A percentile compares a stretch with the other conserved stretches of the same genome.
Evolutionary conservation across 2,888 invertebrate genomes (phyloP).

Genomic region (Tholera decimalis): DNA sequence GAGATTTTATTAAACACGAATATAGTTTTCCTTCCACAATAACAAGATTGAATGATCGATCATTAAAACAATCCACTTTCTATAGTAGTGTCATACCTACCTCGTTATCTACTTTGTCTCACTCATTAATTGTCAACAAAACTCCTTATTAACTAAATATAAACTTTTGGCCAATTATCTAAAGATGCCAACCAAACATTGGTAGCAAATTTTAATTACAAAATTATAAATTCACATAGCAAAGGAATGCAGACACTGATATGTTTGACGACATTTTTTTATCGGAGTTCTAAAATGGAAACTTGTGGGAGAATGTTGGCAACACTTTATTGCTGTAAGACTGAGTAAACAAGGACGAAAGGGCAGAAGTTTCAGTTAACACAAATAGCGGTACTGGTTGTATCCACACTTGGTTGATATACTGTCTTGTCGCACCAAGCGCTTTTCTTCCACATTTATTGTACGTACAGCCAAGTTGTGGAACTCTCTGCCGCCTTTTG

Average conservation of each 20-base stretch:
- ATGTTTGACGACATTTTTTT: constrained; percentile 34
- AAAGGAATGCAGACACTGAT: constrained; percentile 28
- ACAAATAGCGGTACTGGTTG: too few species aligned
- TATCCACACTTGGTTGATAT: too few species aligned
- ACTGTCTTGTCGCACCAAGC: too few species aligned
- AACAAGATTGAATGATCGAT: not conserved
- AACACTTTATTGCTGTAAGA: constrained; percentile 45
- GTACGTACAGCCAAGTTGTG: too few species aligned
- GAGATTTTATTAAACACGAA: too few species aligned
- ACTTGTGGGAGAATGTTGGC: constrained; percentile 46
- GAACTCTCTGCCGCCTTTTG: too few species aligned
- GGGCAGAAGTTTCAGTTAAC: constrained; percentile 5
- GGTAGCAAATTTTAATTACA: constrained; percentile 35
- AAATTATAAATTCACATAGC: constrained; percentile 51
- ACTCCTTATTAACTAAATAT: not conserved
- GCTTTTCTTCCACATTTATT: too few species aligned
- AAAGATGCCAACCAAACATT: constrained; percentile 30
- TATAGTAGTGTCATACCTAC: not conserved
- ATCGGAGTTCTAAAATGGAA: constrained; percentile 31
- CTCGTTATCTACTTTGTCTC: not conserved
- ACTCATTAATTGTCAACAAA: not conserved
- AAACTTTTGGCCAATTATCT: constrained; percentile 43
- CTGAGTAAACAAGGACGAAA: too few species aligned
- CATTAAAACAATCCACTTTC: not conserved
- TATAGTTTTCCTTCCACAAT: not conserved